Evolutionary conservation across 2,113 vertebrate genomes (phyloP), one percentile per base, ranked within the genome.

Genomic region (Petroica traversi): DNA sequence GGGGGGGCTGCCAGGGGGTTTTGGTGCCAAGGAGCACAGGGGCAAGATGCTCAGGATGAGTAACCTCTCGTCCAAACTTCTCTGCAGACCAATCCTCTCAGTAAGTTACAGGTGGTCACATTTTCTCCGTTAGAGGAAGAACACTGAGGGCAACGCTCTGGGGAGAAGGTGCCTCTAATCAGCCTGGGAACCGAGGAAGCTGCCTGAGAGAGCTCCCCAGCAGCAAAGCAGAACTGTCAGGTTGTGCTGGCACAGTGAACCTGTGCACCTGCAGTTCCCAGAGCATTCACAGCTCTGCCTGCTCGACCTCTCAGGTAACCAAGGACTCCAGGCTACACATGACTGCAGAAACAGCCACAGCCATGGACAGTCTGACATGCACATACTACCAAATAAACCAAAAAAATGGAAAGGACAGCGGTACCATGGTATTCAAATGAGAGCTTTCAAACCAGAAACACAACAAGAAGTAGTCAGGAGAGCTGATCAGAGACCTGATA

Each of bases 81-180:
- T 41, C 40, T 13, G 22, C 54, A 63, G 19, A 33, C 6, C 33
- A 75, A 10, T 16, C 49, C 71, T 74, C 62, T 41, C 45, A 26
- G 14, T 2, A 28, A 12, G 19, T 38, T 31, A 46, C 1, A 41
- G 34, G 43, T 0, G 0, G 57, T 52, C 62, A 72, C 48, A 46
- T 62, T 62, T 74, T n/a, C 62, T 82, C 52, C 66, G 67, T 6
- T 34, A 82, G 52, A 74, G 48, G 38, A 76, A 51, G 59, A 55
- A 14, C 34, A 31, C 40, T 4, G 43, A 90, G 75, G 62, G 34
- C 71, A 52, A 19, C 11, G 58, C 55, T 49, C 15, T 22, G 23
- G 18, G 64, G 28, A 51, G 28, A 36, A 66, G 6, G 10, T 9
- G 38, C 25, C 51, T 58, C 51, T 0, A 14, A n/a, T 3, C 46